Evolutionary conservation across 2,113 vertebrate genomes (phyloP).

Genomic region (Aviceda subcristata): DNA sequence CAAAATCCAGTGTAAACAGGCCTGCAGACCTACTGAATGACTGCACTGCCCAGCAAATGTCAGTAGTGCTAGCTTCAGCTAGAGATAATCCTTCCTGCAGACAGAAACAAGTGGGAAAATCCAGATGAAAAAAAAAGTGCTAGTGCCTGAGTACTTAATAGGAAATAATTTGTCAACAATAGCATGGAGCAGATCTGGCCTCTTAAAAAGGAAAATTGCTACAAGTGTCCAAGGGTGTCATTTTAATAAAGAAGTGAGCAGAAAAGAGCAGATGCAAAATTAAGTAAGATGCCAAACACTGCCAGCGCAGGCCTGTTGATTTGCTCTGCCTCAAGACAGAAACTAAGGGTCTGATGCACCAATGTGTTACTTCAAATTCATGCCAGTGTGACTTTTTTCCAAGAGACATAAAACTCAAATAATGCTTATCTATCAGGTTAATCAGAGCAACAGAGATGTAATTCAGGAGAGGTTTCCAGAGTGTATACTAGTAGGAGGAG

Average conservation of each 20-base stretch:
- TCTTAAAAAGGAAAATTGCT: neutral
- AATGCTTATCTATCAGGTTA: neutral
- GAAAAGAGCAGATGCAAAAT: neutral
- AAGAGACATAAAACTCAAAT: neutral
- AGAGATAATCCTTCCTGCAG: neutral
- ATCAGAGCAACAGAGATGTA: neutral
- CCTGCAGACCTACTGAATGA: neutral
- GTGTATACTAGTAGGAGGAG: neutral
- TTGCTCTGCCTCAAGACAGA: neutral
- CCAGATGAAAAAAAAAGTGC: neutral
- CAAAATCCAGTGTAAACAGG: neutral
- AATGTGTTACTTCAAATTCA: neutral
- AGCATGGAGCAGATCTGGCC: neutral
- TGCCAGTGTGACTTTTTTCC: neutral
- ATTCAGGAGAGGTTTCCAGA: neutral
- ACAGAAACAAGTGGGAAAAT: neutral
- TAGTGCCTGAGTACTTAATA: neutral
- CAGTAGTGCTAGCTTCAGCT: neutral
- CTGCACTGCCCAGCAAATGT: neutral
- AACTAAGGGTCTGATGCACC: neutral
- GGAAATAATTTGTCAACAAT: neutral
- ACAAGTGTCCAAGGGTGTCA: neutral
- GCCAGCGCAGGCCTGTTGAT: neutral
- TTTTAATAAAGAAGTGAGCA: neutral
- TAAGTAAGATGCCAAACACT: neutral